Percentiles rank a stretch among this genome's conserved stretches.
These are phyloP conservation scores for Choristoneura rosaceana DNA, from an alignment of 2,888 invertebrate genomes.

Conservation along the genomic window DNA sequence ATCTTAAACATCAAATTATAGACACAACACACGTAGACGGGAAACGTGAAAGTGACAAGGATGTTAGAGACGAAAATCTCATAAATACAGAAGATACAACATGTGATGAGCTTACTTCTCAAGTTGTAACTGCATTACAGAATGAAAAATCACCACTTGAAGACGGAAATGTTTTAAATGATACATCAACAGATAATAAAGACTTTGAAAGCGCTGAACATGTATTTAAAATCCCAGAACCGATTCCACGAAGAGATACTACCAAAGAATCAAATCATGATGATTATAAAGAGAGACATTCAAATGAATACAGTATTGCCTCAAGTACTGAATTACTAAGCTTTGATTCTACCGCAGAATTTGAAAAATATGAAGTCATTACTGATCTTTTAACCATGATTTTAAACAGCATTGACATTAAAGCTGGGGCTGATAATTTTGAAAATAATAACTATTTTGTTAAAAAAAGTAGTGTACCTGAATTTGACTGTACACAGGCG, in stretches of 20 bases:
- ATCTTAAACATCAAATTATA: background rate
- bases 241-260: conserved; percentile 15
- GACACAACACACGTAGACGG: background rate
- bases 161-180: background rate
- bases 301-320: conserved; percentile 56
- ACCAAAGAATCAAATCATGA: background rate
- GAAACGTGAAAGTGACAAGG: background rate
- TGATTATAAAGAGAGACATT: conserved; percentile 46
- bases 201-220: conserved; percentile 24
- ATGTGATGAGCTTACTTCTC: background rate
- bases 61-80: background rate
- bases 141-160: background rate
- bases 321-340: conserved; percentile 59
- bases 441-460: conserved; percentile 33
- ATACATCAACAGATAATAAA: background rate
- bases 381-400: conserved; percentile 64
- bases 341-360: conserved; percentile 75
- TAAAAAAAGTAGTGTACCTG: conserved; percentile 32
- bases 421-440: conserved; percentile 32
- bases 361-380: conserved; percentile 73
- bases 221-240: conserved; percentile 45
- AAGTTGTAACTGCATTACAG: background rate
- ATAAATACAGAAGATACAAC: background rate
- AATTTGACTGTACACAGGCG: conserved; percentile 39
- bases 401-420: conserved; percentile 60